These are phyloP conservation scores for Umimayanthus kanabou DNA, from an alignment of 92 coral and sea anemone species.

Conservation along the genomic window DNA sequence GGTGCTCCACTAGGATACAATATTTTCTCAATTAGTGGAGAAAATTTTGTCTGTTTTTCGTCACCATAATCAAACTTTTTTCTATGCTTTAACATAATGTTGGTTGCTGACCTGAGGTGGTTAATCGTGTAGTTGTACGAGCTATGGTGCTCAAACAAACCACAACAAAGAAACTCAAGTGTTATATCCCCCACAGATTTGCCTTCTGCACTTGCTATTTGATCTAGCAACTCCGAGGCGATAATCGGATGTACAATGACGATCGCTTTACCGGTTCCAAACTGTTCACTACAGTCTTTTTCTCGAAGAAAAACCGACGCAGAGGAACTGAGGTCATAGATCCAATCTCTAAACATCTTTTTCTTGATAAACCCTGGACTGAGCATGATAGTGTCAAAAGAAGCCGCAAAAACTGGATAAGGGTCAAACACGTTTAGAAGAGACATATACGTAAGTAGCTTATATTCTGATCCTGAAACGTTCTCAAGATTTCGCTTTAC, in stretches of 20 bases:
- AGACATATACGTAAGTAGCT: conserved; percentile 14
- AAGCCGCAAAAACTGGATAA: conserved; percentile 10
- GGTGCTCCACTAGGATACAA: conserved; percentile 13
- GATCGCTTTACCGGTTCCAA: conserved; percentile 51
- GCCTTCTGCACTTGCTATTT: not conserved
- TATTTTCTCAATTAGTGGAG: conserved; percentile 54
- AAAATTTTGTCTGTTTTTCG: conserved; percentile 43
- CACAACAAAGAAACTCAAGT: conserved; percentile 30
- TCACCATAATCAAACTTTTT: conserved; percentile 53
- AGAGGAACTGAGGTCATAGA: conserved; percentile 44
- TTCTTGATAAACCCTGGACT: conserved; percentile 28
- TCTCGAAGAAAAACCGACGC: conserved; percentile 49
- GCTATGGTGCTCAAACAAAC: not conserved
- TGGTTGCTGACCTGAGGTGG: conserved; percentile 27
- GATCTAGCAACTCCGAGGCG: conserved; percentile 34
- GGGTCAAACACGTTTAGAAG: conserved; percentile 25
- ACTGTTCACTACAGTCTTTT: conserved; percentile 30
- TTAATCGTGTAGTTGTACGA: not conserved
- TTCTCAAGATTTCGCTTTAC: conserved; percentile 37
- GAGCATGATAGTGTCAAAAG: conserved; percentile 29
- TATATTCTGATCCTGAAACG: conserved; percentile 5
- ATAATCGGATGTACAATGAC: conserved; percentile 50
- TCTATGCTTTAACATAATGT: conserved; percentile 46
- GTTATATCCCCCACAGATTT: conserved; percentile 33
- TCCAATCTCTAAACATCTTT: conserved; percentile 46